phyloP scores from a whole-genome alignment of 2,113 vertebrate species.

The Silurus meridionalis region DNA sequence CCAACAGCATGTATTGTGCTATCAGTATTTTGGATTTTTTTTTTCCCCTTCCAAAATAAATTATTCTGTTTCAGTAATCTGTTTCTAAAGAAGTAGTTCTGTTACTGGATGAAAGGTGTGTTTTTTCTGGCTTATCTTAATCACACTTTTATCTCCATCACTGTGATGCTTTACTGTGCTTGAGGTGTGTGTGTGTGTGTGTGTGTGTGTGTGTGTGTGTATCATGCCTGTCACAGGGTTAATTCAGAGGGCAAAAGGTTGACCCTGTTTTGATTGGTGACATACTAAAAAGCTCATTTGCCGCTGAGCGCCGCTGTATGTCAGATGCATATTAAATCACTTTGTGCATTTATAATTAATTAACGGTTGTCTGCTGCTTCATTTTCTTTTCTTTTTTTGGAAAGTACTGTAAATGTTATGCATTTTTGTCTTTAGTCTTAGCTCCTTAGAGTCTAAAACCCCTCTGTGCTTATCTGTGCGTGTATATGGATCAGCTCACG shows the following conservation, averaged over 20 bases:
- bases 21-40: background rate
- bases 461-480: background rate
- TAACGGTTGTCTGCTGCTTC: background rate
- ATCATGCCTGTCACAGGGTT: slow-evolving; percentile 18
- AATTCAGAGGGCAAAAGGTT: slow-evolving; percentile 35
- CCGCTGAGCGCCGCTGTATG: slow-evolving; percentile 20
- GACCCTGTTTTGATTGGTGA: slow-evolving; percentile 38
- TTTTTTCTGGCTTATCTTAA: slow-evolving; percentile 1
- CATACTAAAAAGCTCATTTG: slow-evolving; percentile 9
- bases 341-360: slow-evolving; percentile 3
- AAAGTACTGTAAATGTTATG: background rate
- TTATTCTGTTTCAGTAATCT: slow-evolving; percentile 18
- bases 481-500: background rate
- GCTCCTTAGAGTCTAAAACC: background rate
- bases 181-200: slow-evolving; percentile 9
- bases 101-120: background rate
- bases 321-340: slow-evolving; percentile 23
- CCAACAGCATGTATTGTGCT: background rate
- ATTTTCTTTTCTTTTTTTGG: slow-evolving; percentile 7
- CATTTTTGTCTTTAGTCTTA: background rate
- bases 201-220: slow-evolving; percentile 3
- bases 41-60: slow-evolving; percentile 6
- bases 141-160: slow-evolving; percentile 19
- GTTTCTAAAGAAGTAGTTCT: slow-evolving; percentile 20
- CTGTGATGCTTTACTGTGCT: background rate